phyloP scores from a whole-genome alignment of 2,113 vertebrate genomes.

The Proteles cristata region DNA sequence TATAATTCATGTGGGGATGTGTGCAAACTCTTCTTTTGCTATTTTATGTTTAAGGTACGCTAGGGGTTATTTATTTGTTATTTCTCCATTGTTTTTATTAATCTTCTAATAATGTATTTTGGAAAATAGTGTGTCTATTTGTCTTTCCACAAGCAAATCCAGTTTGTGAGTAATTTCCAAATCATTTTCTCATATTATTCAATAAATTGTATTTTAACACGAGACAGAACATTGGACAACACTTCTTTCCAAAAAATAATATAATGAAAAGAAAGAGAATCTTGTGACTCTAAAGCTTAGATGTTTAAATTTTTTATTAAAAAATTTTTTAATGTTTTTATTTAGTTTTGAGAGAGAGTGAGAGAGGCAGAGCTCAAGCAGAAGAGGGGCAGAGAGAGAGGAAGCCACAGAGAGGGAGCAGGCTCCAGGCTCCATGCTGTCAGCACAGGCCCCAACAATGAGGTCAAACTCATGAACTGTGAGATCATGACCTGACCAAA shows the following conservation, averaged over 20 bases:
- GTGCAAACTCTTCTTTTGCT: not conserved
- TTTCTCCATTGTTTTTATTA: not conserved
- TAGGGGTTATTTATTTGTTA: not conserved
- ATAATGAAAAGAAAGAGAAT: not conserved
- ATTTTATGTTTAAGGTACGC: not conserved
- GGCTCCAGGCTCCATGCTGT: too few species aligned
- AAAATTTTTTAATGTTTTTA: too few species aligned
- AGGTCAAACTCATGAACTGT: too few species aligned
- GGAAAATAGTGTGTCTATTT: constrained; percentile 5
- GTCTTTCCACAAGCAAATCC: not conserved
- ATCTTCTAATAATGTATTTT: constrained; percentile 14
- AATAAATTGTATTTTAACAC: not conserved
- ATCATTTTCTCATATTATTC: not conserved
- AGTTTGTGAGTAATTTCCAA: constrained; percentile 4
- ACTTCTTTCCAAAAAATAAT: not conserved
- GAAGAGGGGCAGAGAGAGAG: too few species aligned
- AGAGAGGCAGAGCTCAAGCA: too few species aligned
- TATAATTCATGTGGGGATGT: not conserved
- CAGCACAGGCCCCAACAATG: too few species aligned
- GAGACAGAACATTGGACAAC: not conserved
- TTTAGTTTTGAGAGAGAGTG: too few species aligned
- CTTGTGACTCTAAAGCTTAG: not conserved
- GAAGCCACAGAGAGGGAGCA: too few species aligned
- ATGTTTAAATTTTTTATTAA: not conserved
- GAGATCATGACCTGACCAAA: too few species aligned